Evolutionary conservation across 1,140 invertebrate genomes (phyloP), one percentile per base, ranked within the genome.

Genomic region (Drosophila athabasca): DNA sequence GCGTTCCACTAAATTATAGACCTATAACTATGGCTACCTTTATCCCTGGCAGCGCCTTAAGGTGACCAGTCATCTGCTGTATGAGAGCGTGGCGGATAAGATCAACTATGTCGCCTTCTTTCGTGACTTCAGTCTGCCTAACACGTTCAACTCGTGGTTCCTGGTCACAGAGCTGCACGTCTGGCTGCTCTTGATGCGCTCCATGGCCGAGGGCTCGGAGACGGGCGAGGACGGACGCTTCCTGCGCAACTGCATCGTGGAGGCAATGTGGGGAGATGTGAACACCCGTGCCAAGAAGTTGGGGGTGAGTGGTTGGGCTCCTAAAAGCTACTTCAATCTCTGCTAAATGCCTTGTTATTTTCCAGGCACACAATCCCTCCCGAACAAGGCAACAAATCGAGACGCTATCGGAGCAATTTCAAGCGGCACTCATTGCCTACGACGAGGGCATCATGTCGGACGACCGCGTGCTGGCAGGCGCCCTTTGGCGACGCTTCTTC

Each of bases 91-190:
- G 35, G 94, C 93, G 24, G 94, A 95, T 76, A 93, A 93, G 84
- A 92, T 95, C 11, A 92, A 93, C 62, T 95, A 95, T 81, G 66
- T 90, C 2, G 91, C 93, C 54, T 94, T 94, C 92, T 94, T 95
- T 92, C 78, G 92, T 93, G 94, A 94, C 83, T 95, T 95, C 59
- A 92, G 95, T 46, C 91, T 97, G 85, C 93, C 94, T 19, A 96
- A 97, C 76, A 96, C 96, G 35, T 96, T 96, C 90, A 94, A 94
- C 73, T 96, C 96, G 1, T 97, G 96, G 96, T 97, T 97, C 91
- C 87, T 95, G 2, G 92, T 97, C 2, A 96, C 95, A 2, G 96
- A 97, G 91, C 91, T 97, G 15, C 96, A 98, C 91, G 93, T 97
- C 1, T 98, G 97, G 97, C 94, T 97, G 93, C 74, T 97, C 7